These are phyloP conservation scores for Neoniphon sammara DNA, from an alignment of 2,797 vertebrate genomes.

Conservation along the genomic window DNA sequence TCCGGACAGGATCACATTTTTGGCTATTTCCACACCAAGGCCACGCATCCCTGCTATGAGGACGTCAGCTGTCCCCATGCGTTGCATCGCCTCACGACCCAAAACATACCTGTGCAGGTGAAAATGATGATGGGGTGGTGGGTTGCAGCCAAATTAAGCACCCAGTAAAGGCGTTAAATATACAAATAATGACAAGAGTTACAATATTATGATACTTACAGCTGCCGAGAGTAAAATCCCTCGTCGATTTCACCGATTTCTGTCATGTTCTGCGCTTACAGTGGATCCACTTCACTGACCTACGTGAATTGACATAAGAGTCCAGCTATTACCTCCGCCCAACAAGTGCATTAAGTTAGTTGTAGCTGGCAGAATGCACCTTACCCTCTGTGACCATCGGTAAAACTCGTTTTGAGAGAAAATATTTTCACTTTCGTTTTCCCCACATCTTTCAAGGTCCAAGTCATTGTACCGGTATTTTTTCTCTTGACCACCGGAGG, in stretches of 20 bases:
- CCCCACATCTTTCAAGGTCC: too few relatives aligned
- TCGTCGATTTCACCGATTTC: conserved; percentile 76
- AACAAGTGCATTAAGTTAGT: too few relatives aligned
- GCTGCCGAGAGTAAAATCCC: conserved; percentile 87
- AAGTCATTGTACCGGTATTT: too few relatives aligned
- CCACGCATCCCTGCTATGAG: conserved; percentile 89
- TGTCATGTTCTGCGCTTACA: conserved; percentile 56
- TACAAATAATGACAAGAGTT: too few relatives aligned
- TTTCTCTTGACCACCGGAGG: conserved; percentile 49
- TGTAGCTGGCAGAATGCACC: too few relatives aligned
- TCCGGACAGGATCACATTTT: conserved; percentile 89
- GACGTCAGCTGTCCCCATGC: conserved; percentile 79
- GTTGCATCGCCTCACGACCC: conserved; percentile 83
- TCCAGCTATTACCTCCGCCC: too few relatives aligned
- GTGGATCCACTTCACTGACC: background rate
- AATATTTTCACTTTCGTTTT: conserved; percentile 75
- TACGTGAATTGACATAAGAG: too few relatives aligned
- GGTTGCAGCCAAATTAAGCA: background rate
- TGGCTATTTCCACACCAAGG: conserved; percentile 90
- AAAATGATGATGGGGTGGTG: background rate
- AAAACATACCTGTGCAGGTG: conserved; percentile 85
- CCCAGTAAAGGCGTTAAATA: too few relatives aligned
- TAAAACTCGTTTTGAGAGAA: background rate
- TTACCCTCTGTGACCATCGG: too few relatives aligned
- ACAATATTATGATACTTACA: conserved; percentile 85